Conservation (phyloP, 2,113 vertebrate genomes). For the Carassius carassius region DNA sequence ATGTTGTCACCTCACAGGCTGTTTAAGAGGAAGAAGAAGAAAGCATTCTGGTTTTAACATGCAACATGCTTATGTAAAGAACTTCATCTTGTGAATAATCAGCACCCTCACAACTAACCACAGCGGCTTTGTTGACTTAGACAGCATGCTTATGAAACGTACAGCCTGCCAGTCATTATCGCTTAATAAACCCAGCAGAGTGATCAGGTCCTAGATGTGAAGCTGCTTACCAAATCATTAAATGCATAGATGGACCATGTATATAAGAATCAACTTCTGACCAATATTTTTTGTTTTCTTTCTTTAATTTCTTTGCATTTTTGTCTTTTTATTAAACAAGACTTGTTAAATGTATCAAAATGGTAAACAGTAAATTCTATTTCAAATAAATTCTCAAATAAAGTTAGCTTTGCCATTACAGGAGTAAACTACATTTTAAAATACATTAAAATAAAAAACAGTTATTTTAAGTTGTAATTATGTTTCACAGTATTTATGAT, state of each 20-base stretch:
- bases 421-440: too few species aligned
- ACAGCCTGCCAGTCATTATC: neutral
- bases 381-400: too few species aligned
- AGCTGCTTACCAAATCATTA: neutral
- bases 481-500: too few species aligned
- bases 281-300: too few species aligned
- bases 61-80: slow-evolving; percentile 28
- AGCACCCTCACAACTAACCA: neutral
- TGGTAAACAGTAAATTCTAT: too few species aligned
- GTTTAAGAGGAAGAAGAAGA: slow-evolving; percentile 23
- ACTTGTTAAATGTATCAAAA: too few species aligned
- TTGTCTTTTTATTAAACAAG: too few species aligned
- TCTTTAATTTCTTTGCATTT: too few species aligned
- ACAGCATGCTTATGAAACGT: neutral
- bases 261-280: too few species aligned
- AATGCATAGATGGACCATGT: neutral
- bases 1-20: slow-evolving; percentile 40
- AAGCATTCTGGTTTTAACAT: slow-evolving; percentile 27
- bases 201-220: neutral
- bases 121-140: neutral
- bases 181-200: neutral
- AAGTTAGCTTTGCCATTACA: too few species aligned
- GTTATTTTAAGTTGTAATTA: too few species aligned
- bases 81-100: slow-evolving; percentile 7
- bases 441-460: too few species aligned